Base-by-base conservation (phyloP, 2,113 vertebrate species). In the Ginglymostoma cirratum region DNA sequence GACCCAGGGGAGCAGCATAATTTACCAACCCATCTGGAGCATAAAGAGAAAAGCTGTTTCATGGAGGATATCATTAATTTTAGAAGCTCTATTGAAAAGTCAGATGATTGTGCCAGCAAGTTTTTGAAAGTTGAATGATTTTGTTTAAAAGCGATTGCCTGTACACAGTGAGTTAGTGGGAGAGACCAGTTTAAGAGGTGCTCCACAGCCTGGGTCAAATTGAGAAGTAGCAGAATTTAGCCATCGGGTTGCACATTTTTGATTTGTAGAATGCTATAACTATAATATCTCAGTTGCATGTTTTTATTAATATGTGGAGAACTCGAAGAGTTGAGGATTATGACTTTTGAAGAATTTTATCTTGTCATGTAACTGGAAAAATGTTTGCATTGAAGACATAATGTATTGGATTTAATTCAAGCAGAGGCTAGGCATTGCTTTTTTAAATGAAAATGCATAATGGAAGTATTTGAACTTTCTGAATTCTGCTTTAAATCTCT, bases 401-500 rank as follows among this genome's bases (percentile, higher is more conserved):
- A 2, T 89, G 48, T 55, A 61, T 38, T 80, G 78, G 78, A 48
- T 90, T 52, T 90, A 95, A 24, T 72, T 23, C 69, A 70, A 95
- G 45, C 24, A 95, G 27, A 95, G 3, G 24, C 48, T 30, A 10
- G 45, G 93, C 86, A 89, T 48, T 89, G 24, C 2, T 89, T 27
- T 89, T 8, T 89, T 55, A 90, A 83, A 89, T 89, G 86, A 48
- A 89, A 61, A n/a, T 90, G 48, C 48, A 48, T 24, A 80, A 89
- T 89, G 48, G 27, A 89, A 55, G 87, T 27, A 30, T 90, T 90
- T 89, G 61, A 34, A 61, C 52, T 61, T 90, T 90, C 87, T 90
- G 87, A 90, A 90, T 90, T 95, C 66, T 70, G 45, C 67, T 94
- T 94, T 72, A 95, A 52, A 66, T 10, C 94, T 95, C 72, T 17